These are phyloP conservation scores for Lordiphosa stackelbergi DNA, from an alignment of 1,140 invertebrate genomes.

Conservation along the genomic window DNA sequence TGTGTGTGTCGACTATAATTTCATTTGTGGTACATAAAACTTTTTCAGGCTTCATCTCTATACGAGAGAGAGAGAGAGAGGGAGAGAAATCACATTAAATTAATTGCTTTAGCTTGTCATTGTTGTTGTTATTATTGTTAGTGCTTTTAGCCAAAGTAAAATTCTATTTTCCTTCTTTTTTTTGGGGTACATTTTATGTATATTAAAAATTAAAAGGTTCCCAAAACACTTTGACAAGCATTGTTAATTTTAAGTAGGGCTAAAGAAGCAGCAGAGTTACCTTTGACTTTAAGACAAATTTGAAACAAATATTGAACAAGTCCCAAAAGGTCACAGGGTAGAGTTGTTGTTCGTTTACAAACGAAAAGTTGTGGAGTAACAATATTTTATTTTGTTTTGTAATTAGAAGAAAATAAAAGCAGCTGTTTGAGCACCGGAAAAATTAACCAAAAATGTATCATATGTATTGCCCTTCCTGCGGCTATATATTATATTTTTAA, in stretches of 20 bases:
- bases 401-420: constrained; percentile 40
- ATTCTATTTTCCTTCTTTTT: constrained; percentile 9
- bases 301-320: constrained; percentile 13
- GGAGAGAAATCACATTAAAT: constrained; percentile 66
- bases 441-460: too few relatives aligned
- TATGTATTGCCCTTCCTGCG: too few relatives aligned
- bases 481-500: too few relatives aligned
- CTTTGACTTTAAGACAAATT: constrained; percentile 32
- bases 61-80: constrained; percentile 18
- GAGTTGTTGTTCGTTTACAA: too few relatives aligned
- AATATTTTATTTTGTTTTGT: constrained; percentile 13
- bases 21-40: constrained; percentile 74
- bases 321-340: constrained; percentile 1
- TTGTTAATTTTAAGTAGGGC: constrained; percentile 1
- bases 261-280: constrained; percentile 24
- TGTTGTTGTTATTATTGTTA: constrained; percentile 62
- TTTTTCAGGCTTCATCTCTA: constrained; percentile 65
- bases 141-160: constrained; percentile 66
- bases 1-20: constrained; percentile 59
- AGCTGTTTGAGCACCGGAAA: too few relatives aligned
- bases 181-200: constrained; percentile 5
- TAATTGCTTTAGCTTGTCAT: constrained; percentile 76
- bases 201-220: constrained; percentile 38
- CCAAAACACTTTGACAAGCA: constrained; percentile 23
- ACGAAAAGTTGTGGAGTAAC: too few relatives aligned